Conservation (phyloP, 2,113 vertebrate genomes). For the Oreocharis arfaki region DNA sequence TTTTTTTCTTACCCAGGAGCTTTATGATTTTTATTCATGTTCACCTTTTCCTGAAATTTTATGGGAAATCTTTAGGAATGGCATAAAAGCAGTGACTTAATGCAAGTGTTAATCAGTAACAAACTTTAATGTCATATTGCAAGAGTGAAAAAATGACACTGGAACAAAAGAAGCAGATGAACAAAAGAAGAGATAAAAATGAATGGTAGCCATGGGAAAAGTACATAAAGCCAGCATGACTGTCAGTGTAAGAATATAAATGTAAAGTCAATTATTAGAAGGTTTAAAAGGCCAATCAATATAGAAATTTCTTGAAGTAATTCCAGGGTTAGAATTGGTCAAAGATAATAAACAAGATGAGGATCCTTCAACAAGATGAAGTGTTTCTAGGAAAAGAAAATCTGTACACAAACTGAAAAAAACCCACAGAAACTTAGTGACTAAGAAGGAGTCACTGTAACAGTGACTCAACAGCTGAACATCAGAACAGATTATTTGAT, state of each 20-base stretch:
- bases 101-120: not conserved
- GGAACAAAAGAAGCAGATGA: not conserved
- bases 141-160: not conserved
- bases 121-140: not conserved
- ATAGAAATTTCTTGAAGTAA: conserved; percentile 12
- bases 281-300: conserved; percentile 15
- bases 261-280: not conserved
- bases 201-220: not conserved
- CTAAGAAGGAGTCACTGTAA: not conserved
- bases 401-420: not conserved
- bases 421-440: not conserved
- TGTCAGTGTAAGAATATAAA: not conserved
- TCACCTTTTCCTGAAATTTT: not conserved
- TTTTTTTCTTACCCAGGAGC: not conserved
- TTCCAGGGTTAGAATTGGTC: not conserved
- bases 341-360: not conserved
- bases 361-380: not conserved
- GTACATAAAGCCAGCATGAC: not conserved
- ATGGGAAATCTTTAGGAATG: not conserved
- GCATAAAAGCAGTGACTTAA: not conserved
- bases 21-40: not conserved
- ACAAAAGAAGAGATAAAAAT: not conserved
- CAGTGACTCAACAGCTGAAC: not conserved
- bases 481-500: not conserved
- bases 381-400: not conserved